phyloP scores from a whole-genome alignment of 2,797 vertebrate species.

The Parauchenoglanis ngamensis region DNA sequence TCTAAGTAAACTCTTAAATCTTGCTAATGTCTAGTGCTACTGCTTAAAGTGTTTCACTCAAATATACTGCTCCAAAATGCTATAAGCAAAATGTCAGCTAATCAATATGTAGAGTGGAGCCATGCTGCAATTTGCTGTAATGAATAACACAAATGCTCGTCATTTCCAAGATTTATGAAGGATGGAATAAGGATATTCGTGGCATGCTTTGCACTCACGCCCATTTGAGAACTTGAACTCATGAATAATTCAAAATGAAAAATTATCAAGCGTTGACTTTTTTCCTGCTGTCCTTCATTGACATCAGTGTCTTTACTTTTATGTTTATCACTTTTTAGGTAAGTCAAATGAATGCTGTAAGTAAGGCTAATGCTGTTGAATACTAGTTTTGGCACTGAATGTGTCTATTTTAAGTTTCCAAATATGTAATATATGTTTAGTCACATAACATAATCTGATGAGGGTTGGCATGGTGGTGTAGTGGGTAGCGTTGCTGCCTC shows the following conservation, averaged over 20 bases:
- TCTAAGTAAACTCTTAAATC: slow-evolving; percentile 66
- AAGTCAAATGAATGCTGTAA: slow-evolving; percentile 12
- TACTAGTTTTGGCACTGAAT: neutral
- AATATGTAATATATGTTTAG: slow-evolving; percentile 10
- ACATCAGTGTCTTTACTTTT: slow-evolving; percentile 24
- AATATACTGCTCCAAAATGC: slow-evolving; percentile 41
- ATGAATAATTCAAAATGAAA: slow-evolving; percentile 42
- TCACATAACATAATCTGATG: neutral
- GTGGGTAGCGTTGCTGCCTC: neutral
- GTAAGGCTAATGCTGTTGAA: slow-evolving; percentile 2
- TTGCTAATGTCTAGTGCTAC: slow-evolving; percentile 66
- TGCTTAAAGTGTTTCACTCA: slow-evolving; percentile 50
- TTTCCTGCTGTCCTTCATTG: slow-evolving; percentile 27
- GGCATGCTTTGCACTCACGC: slow-evolving; percentile 11
- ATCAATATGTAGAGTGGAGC: slow-evolving; percentile 51
- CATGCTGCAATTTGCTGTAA: slow-evolving; percentile 44
- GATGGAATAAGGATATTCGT: slow-evolving; percentile 44
- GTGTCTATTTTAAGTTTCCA: neutral
- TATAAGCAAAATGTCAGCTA: slow-evolving; percentile 49
- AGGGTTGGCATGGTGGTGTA: neutral
- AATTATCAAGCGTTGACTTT: neutral
- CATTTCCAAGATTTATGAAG: slow-evolving; percentile 52
- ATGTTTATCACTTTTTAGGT: slow-evolving; percentile 4
- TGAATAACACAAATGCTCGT: slow-evolving; percentile 49
- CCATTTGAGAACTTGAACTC: slow-evolving; percentile 33